Base-by-base conservation (phyloP, 2,113 vertebrate genomes). In the Xenotilapia caudafasciata region DNA sequence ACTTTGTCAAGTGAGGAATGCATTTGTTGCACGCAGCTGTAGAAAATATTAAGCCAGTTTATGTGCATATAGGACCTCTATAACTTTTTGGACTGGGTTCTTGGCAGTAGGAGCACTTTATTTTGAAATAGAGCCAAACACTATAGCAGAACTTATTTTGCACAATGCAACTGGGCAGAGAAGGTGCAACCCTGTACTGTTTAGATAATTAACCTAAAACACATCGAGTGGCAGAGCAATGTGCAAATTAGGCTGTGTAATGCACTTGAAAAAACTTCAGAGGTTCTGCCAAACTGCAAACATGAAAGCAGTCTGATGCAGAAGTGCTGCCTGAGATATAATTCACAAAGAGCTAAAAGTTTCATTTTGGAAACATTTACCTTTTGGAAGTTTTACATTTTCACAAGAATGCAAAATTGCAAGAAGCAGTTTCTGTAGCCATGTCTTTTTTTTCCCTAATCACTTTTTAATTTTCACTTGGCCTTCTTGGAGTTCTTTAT, bases 1-100 rank as follows among this genome's bases (percentile, higher is more conserved):
- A 86, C 40, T 89, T 17, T 35, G 80, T 42, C 65, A 65, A 80
- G 79, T n/a, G 86, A 84, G 85, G 45, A 58, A 4, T 49, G 65
- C 85, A 70, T 86, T 15, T 86, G 82, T 83, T 89, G 87, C n/a
- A 19, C 13, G 83, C 85, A 89, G 88, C 87, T 90, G 87, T 81
- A 86, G 87, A 90, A 91, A 89, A 86, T 79, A 87, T 90, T 33
- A 86, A 88, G 85, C 83, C 85, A 81, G 70, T 86, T 93, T 85
- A 86, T 38, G 68, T 81, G 38, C 83, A 88, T 89, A 89, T 91
- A n/a, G 58, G 26, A 80, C 79, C 82, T 28, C 80, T 28, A 31
- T 83, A 91, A 83, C 82, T 83, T 87, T 87, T 42, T 83, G 85
- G 83, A 84, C 2, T 12, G 6, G 21, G 35, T n/a, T 86, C 33